A percentile compares a stretch with the other conserved stretches of the same genome.
Evolutionary conservation across 2,888 invertebrate species (phyloP).

Genomic region (Agrotis puta): DNA sequence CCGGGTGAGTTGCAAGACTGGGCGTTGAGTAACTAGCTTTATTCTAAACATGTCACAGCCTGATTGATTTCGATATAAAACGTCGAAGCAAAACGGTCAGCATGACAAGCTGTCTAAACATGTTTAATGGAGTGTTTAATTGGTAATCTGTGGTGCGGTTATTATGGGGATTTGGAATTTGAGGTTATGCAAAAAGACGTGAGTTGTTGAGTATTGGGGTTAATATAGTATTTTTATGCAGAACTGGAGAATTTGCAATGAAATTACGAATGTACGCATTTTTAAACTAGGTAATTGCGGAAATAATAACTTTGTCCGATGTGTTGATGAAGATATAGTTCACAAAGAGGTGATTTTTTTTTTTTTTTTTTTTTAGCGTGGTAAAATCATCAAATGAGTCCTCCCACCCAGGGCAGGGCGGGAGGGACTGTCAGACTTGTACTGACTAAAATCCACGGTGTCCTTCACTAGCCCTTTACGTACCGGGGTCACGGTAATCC

Average conservation of each 20-base stretch:
- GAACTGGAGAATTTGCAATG: not conserved
- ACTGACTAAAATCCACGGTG: no score
- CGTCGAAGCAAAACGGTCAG: conserved; percentile 33
- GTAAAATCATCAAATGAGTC: no score
- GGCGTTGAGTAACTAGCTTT: conserved; percentile 46
- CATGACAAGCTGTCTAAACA: conserved; percentile 54
- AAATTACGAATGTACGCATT: not conserved
- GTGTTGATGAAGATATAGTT: no score
- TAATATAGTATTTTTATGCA: not conserved
- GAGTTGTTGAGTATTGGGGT: not conserved
- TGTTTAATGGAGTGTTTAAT: conserved; percentile 32
- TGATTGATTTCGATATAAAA: conserved; percentile 53
- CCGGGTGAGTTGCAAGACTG: conserved; percentile 30
- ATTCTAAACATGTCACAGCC: conserved; percentile 42
- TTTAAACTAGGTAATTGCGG: not conserved
- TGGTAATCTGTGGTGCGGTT: conserved; percentile 19
- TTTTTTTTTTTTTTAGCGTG: no score
- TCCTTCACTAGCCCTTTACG: no score
- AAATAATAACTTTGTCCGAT: not conserved
- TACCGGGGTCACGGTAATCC: no score
- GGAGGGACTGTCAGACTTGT: no score
- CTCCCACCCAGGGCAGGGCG: no score
- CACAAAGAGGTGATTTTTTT: no score
- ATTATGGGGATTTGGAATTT: conserved; percentile 21
- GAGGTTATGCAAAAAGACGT: conserved; percentile 27